Conservation (phyloP, 2,797 vertebrate species). For the Myotis findleyi region DNA sequence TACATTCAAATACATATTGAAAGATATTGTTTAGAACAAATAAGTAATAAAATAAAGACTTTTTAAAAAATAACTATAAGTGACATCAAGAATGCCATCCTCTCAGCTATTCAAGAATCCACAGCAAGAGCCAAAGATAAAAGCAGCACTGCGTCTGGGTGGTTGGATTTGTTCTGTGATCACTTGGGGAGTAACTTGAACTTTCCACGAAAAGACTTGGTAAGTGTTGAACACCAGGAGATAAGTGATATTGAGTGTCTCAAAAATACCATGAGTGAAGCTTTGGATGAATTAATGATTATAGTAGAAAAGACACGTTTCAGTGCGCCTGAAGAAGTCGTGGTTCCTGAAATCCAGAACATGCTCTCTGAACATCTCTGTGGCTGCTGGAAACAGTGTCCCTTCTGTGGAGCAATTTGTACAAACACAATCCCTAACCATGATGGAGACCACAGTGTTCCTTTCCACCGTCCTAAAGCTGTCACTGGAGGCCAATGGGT, state of each 20-base stretch:
- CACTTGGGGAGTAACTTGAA: conserved; percentile 68
- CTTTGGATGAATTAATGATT: conserved; percentile 30
- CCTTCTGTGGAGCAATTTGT: conserved; percentile 83
- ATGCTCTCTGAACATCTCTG: conserved; percentile 78
- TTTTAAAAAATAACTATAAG: conserved; percentile 74
- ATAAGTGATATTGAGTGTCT: conserved; percentile 82
- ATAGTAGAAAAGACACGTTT: not conserved
- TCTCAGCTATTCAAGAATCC: conserved; percentile 74
- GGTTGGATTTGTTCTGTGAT: conserved; percentile 82
- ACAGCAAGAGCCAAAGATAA: conserved; percentile 70
- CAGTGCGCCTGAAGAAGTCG: not conserved
- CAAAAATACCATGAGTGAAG: conserved; percentile 57
- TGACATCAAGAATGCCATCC: conserved; percentile 44
- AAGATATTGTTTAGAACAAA: conserved; percentile 10
- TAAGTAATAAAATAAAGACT: not conserved
- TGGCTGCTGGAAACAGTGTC: conserved; percentile 83
- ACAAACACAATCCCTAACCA: conserved; percentile 78
- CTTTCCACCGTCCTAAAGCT: conserved; percentile 63
- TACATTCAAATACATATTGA: conserved; percentile 74
- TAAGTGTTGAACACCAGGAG: conserved; percentile 79
- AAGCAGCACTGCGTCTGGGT: conserved; percentile 71
- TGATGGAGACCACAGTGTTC: conserved; percentile 28
- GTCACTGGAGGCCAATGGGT: fast-evolving
- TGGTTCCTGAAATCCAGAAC: conserved; percentile 25
- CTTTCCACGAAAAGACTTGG: conserved; percentile 79